phyloP scores from a whole-genome alignment of 2,113 vertebrate genomes.

The Triplophysa siluroides region DNA sequence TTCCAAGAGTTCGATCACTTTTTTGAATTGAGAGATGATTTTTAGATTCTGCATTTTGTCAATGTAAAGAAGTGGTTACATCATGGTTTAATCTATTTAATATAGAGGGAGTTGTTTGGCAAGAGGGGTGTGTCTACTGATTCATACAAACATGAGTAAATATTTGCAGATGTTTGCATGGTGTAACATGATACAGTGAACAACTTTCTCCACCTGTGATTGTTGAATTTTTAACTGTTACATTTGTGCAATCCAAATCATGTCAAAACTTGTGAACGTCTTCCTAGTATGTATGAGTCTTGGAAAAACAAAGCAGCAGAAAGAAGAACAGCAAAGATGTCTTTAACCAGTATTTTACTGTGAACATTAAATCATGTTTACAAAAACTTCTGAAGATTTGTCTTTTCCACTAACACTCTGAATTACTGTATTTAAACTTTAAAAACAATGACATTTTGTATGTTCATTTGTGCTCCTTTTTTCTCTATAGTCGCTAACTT shows the following conservation, averaged over 20 bases:
- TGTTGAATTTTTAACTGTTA: neutral
- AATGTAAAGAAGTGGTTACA: neutral
- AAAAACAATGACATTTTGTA: no score
- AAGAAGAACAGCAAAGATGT: neutral
- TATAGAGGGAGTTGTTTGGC: neutral
- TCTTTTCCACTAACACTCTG: no score
- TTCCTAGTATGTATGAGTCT: neutral
- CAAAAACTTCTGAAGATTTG: no score
- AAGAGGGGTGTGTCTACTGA: neutral
- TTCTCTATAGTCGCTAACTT: no score
- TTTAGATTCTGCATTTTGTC: neutral
- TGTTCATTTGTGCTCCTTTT: no score
- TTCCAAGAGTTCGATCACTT: no score
- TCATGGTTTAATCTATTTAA: neutral
- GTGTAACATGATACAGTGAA: neutral
- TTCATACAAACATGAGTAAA: slow-evolving; percentile 29
- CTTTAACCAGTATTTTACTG: neutral
- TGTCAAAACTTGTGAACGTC: neutral
- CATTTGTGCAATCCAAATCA: slow-evolving; percentile 27
- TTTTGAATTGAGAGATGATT: neutral
- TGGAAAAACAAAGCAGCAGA: no score
- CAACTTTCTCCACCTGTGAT: neutral
- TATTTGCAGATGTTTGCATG: neutral
- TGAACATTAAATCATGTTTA: no score
- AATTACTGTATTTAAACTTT: no score